Evolutionary conservation across 2,797 vertebrate species (phyloP).

Genomic region (Paedocypris micromegethes): DNA sequence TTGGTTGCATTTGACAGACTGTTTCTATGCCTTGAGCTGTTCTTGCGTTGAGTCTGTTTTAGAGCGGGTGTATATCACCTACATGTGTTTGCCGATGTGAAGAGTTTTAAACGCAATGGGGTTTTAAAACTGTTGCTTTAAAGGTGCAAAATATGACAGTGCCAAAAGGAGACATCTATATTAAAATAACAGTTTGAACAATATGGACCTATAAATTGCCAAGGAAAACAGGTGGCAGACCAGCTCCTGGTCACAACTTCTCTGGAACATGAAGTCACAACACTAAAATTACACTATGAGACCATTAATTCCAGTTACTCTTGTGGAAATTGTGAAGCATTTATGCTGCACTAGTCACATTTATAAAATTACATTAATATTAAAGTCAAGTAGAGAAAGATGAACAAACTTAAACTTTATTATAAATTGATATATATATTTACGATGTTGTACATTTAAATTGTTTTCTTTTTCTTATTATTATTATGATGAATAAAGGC

Average conservation of each 20-base stretch:
- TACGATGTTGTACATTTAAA: no score
- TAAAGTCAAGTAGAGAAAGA: no score
- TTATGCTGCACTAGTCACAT: neutral
- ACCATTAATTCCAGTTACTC: neutral
- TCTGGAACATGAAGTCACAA: neutral
- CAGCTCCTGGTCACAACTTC: neutral
- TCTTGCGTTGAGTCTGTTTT: slow-evolving; percentile 23
- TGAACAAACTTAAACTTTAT: no score
- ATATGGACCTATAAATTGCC: slow-evolving; percentile 22
- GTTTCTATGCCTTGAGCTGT: slow-evolving; percentile 19
- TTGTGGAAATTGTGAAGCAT: neutral
- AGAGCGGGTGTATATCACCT: neutral
- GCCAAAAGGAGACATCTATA: neutral
- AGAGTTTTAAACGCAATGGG: neutral
- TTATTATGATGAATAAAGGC: no score
- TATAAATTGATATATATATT: no score
- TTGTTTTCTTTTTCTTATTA: no score
- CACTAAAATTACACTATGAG: neutral
- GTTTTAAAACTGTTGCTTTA: neutral
- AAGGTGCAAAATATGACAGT: neutral
- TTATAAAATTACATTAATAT: no score
- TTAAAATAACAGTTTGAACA: neutral
- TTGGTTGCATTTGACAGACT: slow-evolving; percentile 22
- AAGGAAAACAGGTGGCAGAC: neutral
- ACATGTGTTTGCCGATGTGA: slow-evolving; percentile 2